These are phyloP conservation scores for Microplitis deprimator DNA, from an alignment of 2,888 invertebrate species.

Conservation along the genomic window DNA sequence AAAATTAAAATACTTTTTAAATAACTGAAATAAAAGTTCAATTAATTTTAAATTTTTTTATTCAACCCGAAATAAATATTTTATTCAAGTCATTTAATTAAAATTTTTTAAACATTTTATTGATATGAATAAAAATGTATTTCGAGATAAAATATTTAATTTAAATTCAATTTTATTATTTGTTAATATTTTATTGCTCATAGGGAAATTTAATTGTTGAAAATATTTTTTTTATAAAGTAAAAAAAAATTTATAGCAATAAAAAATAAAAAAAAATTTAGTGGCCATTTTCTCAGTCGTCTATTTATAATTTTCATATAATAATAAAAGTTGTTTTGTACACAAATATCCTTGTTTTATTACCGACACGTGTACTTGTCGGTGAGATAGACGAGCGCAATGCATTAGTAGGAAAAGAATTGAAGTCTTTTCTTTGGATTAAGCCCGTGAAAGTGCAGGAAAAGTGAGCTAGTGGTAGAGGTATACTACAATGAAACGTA, in stretches of 20 bases:
- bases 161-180: no score
- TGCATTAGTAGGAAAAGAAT: constrained; percentile 12
- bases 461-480: constrained; percentile 18
- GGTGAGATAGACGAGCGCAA: constrained; percentile 2
- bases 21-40: neutral
- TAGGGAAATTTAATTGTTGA: no score
- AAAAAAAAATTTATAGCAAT: no score
- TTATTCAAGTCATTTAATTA: no score
- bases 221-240: no score
- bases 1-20: neutral
- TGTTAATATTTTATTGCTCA: no score
- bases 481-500: neutral
- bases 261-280: no score
- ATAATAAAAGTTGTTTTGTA: neutral
- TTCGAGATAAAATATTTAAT: no score
- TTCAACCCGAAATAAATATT: no score
- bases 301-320: neutral
- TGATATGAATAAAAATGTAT: no score
- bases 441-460: constrained; percentile 18
- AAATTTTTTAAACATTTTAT: no score
- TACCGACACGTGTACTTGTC: constrained; percentile 8
- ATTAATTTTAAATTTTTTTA: neutral
- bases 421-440: constrained; percentile 14
- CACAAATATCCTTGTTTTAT: neutral
- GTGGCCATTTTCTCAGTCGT: neutral